Base-by-base conservation (phyloP, 37 sponge, comb jelly and placozoan species). In the Spongia lamella region DNA sequence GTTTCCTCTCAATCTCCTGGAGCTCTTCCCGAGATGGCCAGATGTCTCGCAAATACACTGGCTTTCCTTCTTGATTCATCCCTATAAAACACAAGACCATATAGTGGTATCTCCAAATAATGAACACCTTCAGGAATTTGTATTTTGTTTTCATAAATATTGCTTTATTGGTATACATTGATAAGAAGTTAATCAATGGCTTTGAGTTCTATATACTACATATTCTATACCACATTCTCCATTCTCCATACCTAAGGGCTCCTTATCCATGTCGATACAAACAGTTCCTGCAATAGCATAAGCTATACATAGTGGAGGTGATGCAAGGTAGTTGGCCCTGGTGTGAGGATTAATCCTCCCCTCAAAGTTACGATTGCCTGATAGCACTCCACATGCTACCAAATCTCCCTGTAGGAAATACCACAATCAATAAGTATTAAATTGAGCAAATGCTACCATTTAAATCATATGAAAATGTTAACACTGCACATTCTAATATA, bases 321-420 rank as follows among this genome's bases (percentile, higher is more conserved):
- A 95, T 49, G 93, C 87, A n/a, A 92, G 78, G 70, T 92, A 95
- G 82, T 95, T 95, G 25, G 96, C 96, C 27, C 93, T 38, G 0
- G 96, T 95, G 64, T 88, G 86, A 33, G 96, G 96, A 61, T 95
- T 85, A 65, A 95, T 88, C 35, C 96, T 85, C 21, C 92, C 96
- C 56, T 95, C 96, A 81, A 95, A 95, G 75, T 95, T 95, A 37
- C 96, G 72, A 68, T 95, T 95, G 24, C 96, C 96, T 11, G 89
- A 88, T 34, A 95, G 77, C 17, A 95, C 92, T 53, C 96, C 96
- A 40, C 84, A 82, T 16, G 85, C 89, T 25, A 95, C 92, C n/a
- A 95, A 68, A 47, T 95, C 95, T 36, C 84, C 90, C 87, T 86
- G 17, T 27, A 62, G 15, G 19, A 30, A 11, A 55, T 39, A 40